phyloP scores from a whole-genome alignment of 2,113 vertebrate genomes.

The Prietella phreatophila region DNA sequence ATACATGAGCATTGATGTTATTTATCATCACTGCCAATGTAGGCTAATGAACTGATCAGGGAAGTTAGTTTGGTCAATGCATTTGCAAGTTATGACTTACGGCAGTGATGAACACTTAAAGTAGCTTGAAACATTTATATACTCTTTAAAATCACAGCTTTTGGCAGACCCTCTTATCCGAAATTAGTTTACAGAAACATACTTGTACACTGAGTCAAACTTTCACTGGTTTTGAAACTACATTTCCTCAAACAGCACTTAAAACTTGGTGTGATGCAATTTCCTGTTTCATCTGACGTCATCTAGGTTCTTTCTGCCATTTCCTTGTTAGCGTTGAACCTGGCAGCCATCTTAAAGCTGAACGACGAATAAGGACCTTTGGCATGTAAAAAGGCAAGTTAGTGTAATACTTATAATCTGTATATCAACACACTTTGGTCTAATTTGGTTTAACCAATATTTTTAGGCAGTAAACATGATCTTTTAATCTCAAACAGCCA shows the following conservation, averaged over 20 bases:
- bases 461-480: background rate
- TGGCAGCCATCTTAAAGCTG: background rate
- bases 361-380: background rate
- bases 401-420: background rate
- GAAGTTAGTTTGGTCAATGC: too few relatives aligned
- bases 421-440: background rate
- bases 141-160: background rate
- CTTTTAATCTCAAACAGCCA: too few relatives aligned
- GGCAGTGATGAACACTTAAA: too few relatives aligned
- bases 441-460: background rate
- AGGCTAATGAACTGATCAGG: too few relatives aligned
- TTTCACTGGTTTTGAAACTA: background rate
- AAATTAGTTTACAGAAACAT: background rate
- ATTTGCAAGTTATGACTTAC: background rate
- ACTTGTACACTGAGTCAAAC: background rate
- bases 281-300: background rate
- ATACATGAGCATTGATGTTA: too few relatives aligned
- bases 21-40: too few relatives aligned
- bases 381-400: background rate
- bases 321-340: background rate
- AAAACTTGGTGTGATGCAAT: background rate
- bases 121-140: background rate
- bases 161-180: background rate
- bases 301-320: background rate
- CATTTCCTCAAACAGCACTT: background rate